Conservation (phyloP, 2,797 vertebrate genomes). For the Tinamus major region DNA sequence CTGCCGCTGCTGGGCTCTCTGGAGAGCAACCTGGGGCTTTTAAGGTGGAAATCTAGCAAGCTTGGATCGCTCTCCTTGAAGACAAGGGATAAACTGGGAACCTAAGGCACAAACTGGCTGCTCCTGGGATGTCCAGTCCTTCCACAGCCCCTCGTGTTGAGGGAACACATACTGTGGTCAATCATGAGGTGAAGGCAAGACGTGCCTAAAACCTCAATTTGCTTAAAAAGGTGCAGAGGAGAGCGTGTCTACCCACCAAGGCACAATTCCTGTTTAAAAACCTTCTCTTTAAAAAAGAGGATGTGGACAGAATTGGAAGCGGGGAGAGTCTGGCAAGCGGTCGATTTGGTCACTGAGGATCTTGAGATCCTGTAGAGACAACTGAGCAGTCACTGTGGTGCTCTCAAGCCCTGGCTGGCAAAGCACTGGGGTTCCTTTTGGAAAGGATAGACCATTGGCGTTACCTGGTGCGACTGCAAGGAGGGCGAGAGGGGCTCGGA, state of each 20-base stretch:
- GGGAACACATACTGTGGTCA: background rate
- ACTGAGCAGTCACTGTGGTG: background rate
- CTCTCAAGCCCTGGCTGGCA: background rate
- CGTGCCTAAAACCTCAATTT: background rate
- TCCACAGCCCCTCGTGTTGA: background rate
- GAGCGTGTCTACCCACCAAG: background rate
- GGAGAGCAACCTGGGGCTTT: constrained; percentile 28
- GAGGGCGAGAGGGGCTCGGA: too few species aligned
- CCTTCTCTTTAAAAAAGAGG: background rate
- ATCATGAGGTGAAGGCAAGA: background rate
- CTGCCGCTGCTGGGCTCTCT: background rate
- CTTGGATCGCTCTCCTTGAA: background rate
- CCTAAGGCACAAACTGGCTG: background rate
- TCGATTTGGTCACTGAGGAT: background rate
- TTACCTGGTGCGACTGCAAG: background rate
- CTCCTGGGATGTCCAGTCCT: background rate
- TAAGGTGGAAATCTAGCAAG: background rate
- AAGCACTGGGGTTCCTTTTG: background rate
- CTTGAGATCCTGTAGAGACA: background rate
- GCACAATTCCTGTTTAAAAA: background rate
- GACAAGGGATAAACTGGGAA: background rate
- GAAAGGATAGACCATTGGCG: background rate
- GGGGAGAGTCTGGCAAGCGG: background rate
- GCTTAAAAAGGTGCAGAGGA: background rate
- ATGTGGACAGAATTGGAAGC: background rate